Percentiles rank a stretch among this genome's conserved stretches.
Evolutionary conservation across 2,113 vertebrate genomes (phyloP).

Genomic region (Colaptes auratus): DNA sequence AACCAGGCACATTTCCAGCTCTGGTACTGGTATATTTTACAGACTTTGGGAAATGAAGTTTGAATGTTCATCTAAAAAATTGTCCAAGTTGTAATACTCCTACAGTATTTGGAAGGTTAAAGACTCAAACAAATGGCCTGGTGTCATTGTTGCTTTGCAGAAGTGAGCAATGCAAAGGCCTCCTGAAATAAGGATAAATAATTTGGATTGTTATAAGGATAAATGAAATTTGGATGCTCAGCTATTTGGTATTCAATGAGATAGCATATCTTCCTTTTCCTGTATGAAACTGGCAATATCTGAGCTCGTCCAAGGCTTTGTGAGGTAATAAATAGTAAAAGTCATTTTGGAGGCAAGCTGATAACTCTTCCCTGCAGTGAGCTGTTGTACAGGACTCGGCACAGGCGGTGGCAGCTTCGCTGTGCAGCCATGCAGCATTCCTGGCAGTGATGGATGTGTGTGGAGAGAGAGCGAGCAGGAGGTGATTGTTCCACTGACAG

Average conservation of each 20-base stretch:
- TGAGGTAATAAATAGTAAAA: not conserved
- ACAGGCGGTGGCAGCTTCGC: slow-evolving; percentile 2
- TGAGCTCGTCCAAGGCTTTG: not conserved
- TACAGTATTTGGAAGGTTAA: not conserved
- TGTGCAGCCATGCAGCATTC: slow-evolving; percentile 50
- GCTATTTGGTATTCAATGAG: not conserved
- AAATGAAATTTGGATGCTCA: not conserved
- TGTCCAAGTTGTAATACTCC: not conserved
- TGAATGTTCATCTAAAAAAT: not conserved
- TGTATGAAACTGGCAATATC: not conserved
- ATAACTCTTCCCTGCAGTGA: no score
- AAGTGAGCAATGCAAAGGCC: not conserved
- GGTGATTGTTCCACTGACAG: slow-evolving; percentile 66
- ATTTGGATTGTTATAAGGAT: no score
- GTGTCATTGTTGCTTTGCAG: not conserved
- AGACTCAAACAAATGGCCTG: not conserved
- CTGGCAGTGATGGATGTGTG: slow-evolving; percentile 17
- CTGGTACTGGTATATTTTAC: not conserved
- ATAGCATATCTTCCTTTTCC: not conserved
- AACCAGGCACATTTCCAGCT: not conserved
- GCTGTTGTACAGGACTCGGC: not conserved
- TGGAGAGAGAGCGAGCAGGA: not conserved
- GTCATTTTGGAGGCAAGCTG: no score
- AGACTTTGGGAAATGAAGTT: not conserved
- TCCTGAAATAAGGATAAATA: not conserved